Evolutionary conservation across 1,140 invertebrate species (phyloP), one percentile per base, ranked within the genome.

Genomic region (Pseudomyrmex flavicornis): DNA sequence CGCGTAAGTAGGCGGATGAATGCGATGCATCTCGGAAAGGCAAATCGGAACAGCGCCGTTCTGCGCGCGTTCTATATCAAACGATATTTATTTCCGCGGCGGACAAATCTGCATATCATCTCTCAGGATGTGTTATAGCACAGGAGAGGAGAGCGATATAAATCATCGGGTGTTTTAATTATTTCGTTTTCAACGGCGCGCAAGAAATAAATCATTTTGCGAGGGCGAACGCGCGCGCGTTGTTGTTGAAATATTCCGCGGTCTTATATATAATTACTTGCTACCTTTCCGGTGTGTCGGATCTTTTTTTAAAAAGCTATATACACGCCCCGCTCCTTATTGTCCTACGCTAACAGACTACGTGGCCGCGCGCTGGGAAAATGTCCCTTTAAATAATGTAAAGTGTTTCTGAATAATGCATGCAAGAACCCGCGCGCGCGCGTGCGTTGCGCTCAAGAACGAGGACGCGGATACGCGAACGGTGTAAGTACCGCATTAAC

Each of bases 351-450:
- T 20, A 17, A 52, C 46, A 48, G 59, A 59, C 66, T 20, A 80
- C 52, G 54, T 50, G 48, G 54, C 66, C 54, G 77, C 77, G 59
- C 62, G 66, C 50, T 62, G 76, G 65, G 59, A 72, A 79, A 80
- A 84, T 79, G 82, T 68, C 54, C 56, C 74, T 83, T 82, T 85
- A 85, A 85, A 85, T 85, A 85, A 85, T 85, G 83, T 80, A 85
- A 85, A 85, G 77, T 63, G 83, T 82, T 82, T 70, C 63, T 85
- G 83, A 85, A 85, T 85, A 85, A 85, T 85, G 83, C 83, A 85
- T 84, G 58, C 48, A 54, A 54, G 13, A 46, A 72, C 76, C 61
- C 66, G 26, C 26, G 26, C 2, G 26, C 26, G 26, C 35, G 35
- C 5, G 35, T 35, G 46, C 61, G 52, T 15, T 17, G 20, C 65